Conservation (phyloP, 2,888 invertebrate species). For the Tipula unca region DNA sequence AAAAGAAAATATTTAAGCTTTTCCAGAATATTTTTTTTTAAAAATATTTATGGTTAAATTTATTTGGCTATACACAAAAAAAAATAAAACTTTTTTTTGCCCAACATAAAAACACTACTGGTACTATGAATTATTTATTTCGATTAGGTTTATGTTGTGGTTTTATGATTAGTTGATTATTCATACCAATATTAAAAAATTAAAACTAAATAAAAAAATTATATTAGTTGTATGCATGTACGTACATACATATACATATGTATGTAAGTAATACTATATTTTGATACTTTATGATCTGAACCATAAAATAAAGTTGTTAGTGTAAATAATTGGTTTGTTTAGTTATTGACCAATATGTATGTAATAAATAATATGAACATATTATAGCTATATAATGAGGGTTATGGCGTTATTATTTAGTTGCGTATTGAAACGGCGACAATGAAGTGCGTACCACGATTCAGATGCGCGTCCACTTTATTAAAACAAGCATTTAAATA, state of each 20-base stretch:
- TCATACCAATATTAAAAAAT: background rate
- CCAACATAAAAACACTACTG: background rate
- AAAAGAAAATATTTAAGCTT: background rate
- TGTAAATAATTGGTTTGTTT: background rate
- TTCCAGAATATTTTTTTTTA: background rate
- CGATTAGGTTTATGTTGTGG: background rate
- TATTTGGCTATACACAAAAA: background rate
- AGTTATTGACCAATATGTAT: background rate
- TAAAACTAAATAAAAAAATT: no score
- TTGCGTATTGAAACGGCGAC: no score
- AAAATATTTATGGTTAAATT: background rate
- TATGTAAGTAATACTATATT: background rate
- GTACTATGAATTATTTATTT: background rate
- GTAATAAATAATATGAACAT: background rate
- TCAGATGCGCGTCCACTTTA: no score
- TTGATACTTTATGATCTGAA: background rate
- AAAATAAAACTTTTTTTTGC: background rate
- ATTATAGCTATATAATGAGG: no score
- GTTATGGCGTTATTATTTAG: no score
- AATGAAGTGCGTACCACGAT: no score
- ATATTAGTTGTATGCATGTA: no score
- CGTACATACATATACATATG: background rate
- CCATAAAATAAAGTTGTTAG: background rate
- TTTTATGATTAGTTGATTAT: background rate
- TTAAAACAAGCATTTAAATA: no score